phyloP scores from a whole-genome alignment of 1,140 invertebrate genomes.

The Pantala flavescens region DNA sequence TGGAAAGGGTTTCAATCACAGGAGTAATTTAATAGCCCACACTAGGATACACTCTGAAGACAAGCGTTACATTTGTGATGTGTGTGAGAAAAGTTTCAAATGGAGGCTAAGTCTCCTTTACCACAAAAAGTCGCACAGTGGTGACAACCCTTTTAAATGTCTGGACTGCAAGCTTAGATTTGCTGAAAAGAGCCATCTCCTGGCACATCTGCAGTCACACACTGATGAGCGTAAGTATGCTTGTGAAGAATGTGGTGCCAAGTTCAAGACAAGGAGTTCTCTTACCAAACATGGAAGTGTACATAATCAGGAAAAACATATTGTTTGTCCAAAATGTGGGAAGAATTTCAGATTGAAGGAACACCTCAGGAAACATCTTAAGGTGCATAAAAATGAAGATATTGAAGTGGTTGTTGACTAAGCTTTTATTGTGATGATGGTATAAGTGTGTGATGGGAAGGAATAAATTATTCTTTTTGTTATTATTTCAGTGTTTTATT shows the following conservation, averaged over 20 bases:
- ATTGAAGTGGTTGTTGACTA: not conserved
- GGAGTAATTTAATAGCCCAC: conserved; percentile 21
- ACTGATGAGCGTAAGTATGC: conserved; percentile 36
- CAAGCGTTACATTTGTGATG: conserved; percentile 26
- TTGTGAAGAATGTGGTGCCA: conserved; percentile 41
- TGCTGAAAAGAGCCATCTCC: not conserved
- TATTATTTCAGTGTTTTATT: not conserved
- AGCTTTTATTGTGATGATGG: not conserved
- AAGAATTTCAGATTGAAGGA: not conserved
- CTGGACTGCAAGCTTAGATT: not conserved
- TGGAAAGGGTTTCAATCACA: conserved; percentile 14
- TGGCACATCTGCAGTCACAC: conserved; percentile 25
- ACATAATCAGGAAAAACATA: not conserved
- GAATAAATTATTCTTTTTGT: not conserved
- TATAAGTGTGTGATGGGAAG: not conserved
- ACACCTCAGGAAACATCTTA: not conserved
- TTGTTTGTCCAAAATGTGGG: not conserved
- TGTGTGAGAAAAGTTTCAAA: conserved; percentile 28
- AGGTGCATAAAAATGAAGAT: not conserved
- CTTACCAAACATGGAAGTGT: not conserved
- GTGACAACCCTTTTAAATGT: conserved; percentile 14
- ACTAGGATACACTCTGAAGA: conserved; percentile 26
- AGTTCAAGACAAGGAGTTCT: conserved; percentile 33
- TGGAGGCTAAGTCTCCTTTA: conserved; percentile 23
- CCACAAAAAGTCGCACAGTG: conserved; percentile 21